Conservation (phyloP, 37 sponge, comb jelly and placozoan species). For the Beroe forskalii region DNA sequence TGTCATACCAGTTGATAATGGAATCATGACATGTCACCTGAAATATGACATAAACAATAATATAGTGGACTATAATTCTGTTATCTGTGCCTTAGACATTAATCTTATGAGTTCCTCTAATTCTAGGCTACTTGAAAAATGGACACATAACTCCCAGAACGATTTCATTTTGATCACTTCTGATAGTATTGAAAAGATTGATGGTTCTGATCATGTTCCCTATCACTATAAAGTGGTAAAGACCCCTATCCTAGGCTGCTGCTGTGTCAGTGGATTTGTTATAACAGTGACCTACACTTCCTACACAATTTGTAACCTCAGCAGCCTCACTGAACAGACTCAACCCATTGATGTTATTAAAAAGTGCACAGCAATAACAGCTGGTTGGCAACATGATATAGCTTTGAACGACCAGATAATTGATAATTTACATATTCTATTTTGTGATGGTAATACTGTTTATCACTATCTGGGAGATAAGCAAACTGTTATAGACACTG, state of each 20-base stretch:
- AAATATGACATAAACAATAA: not conserved
- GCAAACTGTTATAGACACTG: conserved; percentile 1
- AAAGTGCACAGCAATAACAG: conserved; percentile 4
- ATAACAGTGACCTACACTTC: not conserved
- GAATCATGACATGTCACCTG: not conserved
- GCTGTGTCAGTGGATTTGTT: not conserved
- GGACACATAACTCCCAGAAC: not conserved
- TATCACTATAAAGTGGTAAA: not conserved
- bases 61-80: not conserved
- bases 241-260: not conserved
- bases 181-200: not conserved
- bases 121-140: not conserved
- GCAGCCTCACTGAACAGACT: not conserved
- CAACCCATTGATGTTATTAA: not conserved
- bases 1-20: not conserved
- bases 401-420: not conserved
- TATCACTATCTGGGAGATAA: not conserved
- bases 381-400: not conserved
- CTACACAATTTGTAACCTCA: conserved; percentile 5
- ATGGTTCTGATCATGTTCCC: not conserved
- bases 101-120: not conserved
- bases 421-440: not conserved
- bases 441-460: conserved; percentile 23
- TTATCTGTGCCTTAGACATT: not conserved
- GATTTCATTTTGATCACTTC: not conserved